These are phyloP conservation scores for Marcusenius ussheri DNA, from an alignment of 2,113 vertebrate genomes.

Conservation along the genomic window DNA sequence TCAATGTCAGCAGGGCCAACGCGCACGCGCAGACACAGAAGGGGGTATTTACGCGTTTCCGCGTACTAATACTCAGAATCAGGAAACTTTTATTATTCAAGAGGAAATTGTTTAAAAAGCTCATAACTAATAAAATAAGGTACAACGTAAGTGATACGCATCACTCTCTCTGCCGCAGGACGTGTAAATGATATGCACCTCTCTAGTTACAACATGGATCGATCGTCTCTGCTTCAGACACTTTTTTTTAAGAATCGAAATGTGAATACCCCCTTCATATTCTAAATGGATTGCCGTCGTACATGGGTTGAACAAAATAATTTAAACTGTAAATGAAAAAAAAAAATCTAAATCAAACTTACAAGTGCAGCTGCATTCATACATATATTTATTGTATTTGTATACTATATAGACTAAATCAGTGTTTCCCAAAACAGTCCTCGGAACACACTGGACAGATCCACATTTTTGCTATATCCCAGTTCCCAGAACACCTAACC, in stretches of 20 bases:
- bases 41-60: not conserved
- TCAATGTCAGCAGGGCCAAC: not conserved
- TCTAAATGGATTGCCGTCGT: not conserved
- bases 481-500: too few species aligned
- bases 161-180: not conserved
- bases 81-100: not conserved
- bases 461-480: too few species aligned
- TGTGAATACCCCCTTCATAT: not conserved
- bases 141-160: not conserved
- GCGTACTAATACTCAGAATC: not conserved
- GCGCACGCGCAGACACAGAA: not conserved
- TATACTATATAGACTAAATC: not conserved
- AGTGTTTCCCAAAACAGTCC: too few species aligned
- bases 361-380: not conserved
- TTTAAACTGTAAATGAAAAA: not conserved
- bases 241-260: not conserved
- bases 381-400: not conserved
- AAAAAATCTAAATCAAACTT: not conserved
- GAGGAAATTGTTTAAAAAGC: not conserved
- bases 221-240: not conserved
- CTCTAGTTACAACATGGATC: not conserved
- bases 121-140: not conserved
- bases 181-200: not conserved
- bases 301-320: not conserved
- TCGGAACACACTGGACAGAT: too few species aligned